phyloP scores from a whole-genome alignment of 1,140 invertebrate genomes.

The Ceratoteleas bidentatus region DNA sequence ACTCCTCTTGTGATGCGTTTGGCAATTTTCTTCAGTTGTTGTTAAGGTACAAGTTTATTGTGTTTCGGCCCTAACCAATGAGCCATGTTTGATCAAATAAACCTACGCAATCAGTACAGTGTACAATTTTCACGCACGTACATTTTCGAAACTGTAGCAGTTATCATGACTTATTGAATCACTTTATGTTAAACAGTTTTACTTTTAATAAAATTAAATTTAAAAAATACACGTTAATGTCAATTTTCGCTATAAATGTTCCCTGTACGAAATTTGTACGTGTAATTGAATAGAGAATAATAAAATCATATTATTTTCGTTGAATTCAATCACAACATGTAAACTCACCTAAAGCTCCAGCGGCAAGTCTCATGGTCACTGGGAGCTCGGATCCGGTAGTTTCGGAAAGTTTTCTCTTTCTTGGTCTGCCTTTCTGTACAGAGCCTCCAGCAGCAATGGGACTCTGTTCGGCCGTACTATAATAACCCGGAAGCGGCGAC shows the following conservation, averaged over 20 bases:
- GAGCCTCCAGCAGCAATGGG: slow-evolving; percentile 79
- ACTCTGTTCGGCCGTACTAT: slow-evolving; percentile 82
- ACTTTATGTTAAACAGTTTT: no score
- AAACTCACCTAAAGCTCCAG: slow-evolving; percentile 85
- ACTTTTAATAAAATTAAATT: no score
- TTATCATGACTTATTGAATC: no score
- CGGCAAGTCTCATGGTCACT: slow-evolving; percentile 87
- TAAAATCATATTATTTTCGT: neutral
- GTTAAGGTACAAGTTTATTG: slow-evolving; percentile 30
- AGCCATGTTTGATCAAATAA: slow-evolving; percentile 28
- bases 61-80: slow-evolving; percentile 49
- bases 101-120: neutral
- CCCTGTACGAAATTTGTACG: neutral
- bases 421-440: slow-evolving; percentile 90
- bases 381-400: slow-evolving; percentile 83
- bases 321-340: neutral
- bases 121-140: no score
- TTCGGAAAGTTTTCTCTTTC: slow-evolving; percentile 88
- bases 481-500: slow-evolving; percentile 83
- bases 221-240: no score
- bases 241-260: no score
- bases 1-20: slow-evolving; percentile 32
- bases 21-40: slow-evolving; percentile 49
- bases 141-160: no score
- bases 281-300: neutral